These are phyloP conservation scores for Macrosteles quadrilineatus DNA, from an alignment of 1,140 invertebrate species.

Conservation along the genomic window DNA sequence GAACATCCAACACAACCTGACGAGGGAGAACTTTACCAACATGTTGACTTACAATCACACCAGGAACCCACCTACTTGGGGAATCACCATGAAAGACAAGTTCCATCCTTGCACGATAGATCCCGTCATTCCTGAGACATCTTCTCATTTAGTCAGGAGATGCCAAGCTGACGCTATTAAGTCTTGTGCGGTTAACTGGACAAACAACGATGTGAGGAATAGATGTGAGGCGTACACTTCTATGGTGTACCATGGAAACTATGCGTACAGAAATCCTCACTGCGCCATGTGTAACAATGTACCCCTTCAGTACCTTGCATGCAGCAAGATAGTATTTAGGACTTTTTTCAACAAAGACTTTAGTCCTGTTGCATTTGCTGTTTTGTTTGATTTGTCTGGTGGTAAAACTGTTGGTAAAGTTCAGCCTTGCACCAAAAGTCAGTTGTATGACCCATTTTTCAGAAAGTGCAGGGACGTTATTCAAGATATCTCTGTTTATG, in stretches of 20 bases:
- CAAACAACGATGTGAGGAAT: slow-evolving; percentile 43
- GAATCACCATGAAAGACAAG: slow-evolving; percentile 28
- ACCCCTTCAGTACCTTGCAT: slow-evolving; percentile 48
- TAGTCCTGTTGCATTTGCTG: slow-evolving; percentile 52
- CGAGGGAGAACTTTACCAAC: slow-evolving; percentile 32
- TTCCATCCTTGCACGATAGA: slow-evolving; percentile 40
- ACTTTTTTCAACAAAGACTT: slow-evolving; percentile 48
- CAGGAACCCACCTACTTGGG: slow-evolving; percentile 33
- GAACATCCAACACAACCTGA: slow-evolving; percentile 30
- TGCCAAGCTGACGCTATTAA: slow-evolving; percentile 43
- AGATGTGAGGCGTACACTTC: slow-evolving; percentile 52
- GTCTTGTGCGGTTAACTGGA: slow-evolving; percentile 48
- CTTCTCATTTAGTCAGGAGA: slow-evolving; percentile 35
- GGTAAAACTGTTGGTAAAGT: slow-evolving; percentile 49
- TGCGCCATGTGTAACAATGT: slow-evolving; percentile 60
- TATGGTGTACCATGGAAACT: slow-evolving; percentile 49
- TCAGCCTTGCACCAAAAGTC: slow-evolving; percentile 43
- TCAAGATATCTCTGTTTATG: slow-evolving; percentile 42
- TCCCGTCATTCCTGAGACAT: slow-evolving; percentile 42
- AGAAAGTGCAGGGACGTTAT: slow-evolving; percentile 52
- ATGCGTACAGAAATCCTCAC: slow-evolving; percentile 57
- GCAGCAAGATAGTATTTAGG: slow-evolving; percentile 40
- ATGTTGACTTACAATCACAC: slow-evolving; percentile 24
- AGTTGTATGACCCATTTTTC: slow-evolving; percentile 58
- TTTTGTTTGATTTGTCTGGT: slow-evolving; percentile 55